phyloP scores from a whole-genome alignment of 2,797 vertebrate genomes.

The Siniperca undulata region DNA sequence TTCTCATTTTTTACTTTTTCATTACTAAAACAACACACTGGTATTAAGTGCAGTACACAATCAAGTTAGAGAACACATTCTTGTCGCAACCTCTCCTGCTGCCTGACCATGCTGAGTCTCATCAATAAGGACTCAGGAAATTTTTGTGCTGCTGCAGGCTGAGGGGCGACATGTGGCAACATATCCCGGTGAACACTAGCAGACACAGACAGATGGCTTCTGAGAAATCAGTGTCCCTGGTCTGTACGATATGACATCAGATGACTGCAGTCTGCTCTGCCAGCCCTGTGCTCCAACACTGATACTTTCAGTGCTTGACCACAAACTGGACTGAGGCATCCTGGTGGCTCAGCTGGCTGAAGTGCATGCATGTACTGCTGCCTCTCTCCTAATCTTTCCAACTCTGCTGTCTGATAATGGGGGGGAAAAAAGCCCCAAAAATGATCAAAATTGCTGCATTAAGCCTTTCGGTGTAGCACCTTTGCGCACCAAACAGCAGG shows the following conservation, averaged over 20 bases:
- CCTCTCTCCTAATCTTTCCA: background rate
- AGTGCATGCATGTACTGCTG: background rate
- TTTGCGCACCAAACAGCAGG: background rate
- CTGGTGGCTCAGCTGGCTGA: background rate
- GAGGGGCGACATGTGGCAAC: conserved; percentile 71
- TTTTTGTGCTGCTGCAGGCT: conserved; percentile 33
- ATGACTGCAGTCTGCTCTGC: conserved; percentile 37
- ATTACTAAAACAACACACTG: too few relatives aligned
- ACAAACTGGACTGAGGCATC: background rate
- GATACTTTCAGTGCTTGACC: conserved; percentile 8
- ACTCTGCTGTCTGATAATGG: background rate
- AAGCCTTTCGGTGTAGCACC: background rate
- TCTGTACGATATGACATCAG: conserved; percentile 54
- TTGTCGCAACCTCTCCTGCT: conserved; percentile 6
- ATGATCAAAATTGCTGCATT: background rate
- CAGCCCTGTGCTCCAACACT: conserved; percentile 18
- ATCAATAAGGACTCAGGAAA: conserved; percentile 35
- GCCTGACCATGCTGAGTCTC: conserved; percentile 7
- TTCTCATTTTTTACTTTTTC: too few relatives aligned
- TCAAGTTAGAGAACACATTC: background rate
- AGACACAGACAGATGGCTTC: conserved; percentile 64
- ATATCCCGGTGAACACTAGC: conserved; percentile 31
- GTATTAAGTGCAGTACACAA: background rate
- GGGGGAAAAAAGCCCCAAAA: accelerated
- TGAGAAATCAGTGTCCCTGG: conserved; percentile 61